These are phyloP conservation scores for Rhinatrema bivittatum DNA, from an alignment of 2,797 vertebrate genomes.

Conservation along the genomic window DNA sequence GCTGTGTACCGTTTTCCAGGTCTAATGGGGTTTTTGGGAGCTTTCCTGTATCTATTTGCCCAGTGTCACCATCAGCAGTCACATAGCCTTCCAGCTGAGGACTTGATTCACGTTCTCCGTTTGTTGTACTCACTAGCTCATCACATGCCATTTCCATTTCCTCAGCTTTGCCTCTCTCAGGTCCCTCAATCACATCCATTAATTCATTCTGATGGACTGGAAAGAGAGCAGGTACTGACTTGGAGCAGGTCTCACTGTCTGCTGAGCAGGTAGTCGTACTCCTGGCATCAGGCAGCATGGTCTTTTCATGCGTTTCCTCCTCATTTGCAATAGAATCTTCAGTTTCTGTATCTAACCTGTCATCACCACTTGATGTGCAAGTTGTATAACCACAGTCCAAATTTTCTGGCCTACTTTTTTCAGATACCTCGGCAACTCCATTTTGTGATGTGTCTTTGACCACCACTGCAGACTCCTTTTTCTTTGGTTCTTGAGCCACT, in stretches of 20 bases:
- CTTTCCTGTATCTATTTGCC: background rate
- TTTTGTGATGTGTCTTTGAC: background rate
- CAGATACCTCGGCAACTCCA: background rate
- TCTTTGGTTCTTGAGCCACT: conserved; percentile 3
- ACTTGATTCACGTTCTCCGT: too few species aligned
- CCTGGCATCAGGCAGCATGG: conserved; percentile 21
- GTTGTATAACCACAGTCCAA: background rate
- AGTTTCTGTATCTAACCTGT: conserved; percentile 24
- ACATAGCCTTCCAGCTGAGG: too few species aligned
- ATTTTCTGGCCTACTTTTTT: background rate
- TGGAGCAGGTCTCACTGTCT: conserved; percentile 18
- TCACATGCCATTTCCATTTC: conserved; percentile 20
- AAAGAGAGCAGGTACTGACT: conserved; percentile 26
- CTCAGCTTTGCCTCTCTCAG: conserved; percentile 30
- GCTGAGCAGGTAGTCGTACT: conserved; percentile 1
- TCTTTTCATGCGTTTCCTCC: conserved; percentile 5
- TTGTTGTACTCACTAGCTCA: conserved; percentile 14
- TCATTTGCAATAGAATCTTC: conserved; percentile 6
- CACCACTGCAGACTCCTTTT: background rate
- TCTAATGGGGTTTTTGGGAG: background rate
- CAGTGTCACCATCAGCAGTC: background rate
- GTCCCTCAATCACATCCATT: conserved; percentile 13
- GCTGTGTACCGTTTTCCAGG: background rate
- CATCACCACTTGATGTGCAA: background rate
- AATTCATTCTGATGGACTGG: conserved; percentile 23